Percentiles rank a stretch among this genome's conserved stretches.
Conservation (phyloP, 2,888 invertebrate species). For the Luperina testacea region DNA sequence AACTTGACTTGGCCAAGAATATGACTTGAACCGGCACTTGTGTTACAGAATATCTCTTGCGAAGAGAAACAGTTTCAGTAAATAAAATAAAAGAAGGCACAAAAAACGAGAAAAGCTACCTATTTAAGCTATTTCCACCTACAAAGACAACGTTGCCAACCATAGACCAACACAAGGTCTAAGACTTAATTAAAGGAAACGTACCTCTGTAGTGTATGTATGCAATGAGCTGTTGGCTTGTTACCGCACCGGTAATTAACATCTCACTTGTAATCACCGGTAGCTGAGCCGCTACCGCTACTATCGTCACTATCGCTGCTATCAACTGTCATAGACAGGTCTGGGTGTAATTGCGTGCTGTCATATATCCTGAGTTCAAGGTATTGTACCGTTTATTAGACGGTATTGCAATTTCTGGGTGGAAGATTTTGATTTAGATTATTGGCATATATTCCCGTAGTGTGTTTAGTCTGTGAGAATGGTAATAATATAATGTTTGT, state of each 20-base stretch:
- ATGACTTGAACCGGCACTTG: neutral
- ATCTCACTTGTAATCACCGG: constrained; percentile 40
- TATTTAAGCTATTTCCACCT: no score
- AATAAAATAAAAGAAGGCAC: no score
- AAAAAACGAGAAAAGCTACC: no score
- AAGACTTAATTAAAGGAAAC: constrained; percentile 44
- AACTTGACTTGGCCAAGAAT: no score
- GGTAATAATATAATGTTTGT: neutral
- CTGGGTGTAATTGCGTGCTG: constrained; percentile 7
- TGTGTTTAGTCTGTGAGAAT: neutral
- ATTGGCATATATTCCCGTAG: neutral
- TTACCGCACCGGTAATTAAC: constrained; percentile 49
- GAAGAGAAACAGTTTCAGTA: neutral
- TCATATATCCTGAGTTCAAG: neutral
- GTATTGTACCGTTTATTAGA: constrained; percentile 1
- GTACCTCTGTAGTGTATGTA: constrained; percentile 11
- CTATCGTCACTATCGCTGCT: constrained; percentile 14
- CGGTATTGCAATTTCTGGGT: neutral
- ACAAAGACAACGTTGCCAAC: neutral
- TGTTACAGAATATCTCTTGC: neutral
- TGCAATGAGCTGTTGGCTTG: constrained; percentile 33
- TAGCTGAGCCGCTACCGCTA: constrained; percentile 16
- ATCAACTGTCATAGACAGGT: constrained; percentile 34
- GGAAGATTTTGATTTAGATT: neutral
- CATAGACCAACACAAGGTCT: constrained; percentile 7